Conservation (phyloP, 2,113 vertebrate species). For the Myotis yumanensis region DNA sequence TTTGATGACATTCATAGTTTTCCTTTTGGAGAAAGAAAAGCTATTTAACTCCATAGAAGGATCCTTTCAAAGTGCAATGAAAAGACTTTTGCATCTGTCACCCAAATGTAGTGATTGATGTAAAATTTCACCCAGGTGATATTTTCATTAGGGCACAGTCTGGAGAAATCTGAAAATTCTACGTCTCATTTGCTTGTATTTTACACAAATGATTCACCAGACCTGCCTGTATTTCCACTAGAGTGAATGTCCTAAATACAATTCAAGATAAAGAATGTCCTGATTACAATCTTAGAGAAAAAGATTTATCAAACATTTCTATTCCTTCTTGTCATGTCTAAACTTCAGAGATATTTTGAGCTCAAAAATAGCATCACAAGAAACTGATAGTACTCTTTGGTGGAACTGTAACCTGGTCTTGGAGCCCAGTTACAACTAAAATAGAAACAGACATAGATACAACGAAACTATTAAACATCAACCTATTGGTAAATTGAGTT, state of each 20-base stretch:
- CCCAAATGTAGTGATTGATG: not conserved
- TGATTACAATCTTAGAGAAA: not conserved
- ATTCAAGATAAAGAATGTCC: not conserved
- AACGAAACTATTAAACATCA: not conserved
- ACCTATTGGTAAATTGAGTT: not conserved
- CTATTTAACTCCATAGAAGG: not conserved
- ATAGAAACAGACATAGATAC: conserved; percentile 52
- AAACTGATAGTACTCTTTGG: not conserved
- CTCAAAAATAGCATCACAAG: conserved; percentile 27
- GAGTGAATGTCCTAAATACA: conserved; percentile 39
- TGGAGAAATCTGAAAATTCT: conserved; percentile 37
- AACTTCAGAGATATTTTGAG: conserved; percentile 42
- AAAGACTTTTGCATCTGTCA: conserved; percentile 1
- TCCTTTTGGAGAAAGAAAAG: conserved; percentile 43
- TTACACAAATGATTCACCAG: conserved; percentile 19
- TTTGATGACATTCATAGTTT: conserved; percentile 23
- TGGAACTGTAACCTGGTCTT: conserved; percentile 27
- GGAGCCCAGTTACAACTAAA: conserved; percentile 39
- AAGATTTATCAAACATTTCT: conserved; percentile 48
- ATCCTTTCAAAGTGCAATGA: conserved; percentile 40
- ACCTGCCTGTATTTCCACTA: not conserved
- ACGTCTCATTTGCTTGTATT: conserved; percentile 35
- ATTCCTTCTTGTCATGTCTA: not conserved
- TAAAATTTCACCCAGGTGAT: conserved; percentile 8
- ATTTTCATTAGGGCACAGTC: not conserved